phyloP scores from a whole-genome alignment of 2,113 vertebrate genomes.

The Genyomyrus donnyi region DNA sequence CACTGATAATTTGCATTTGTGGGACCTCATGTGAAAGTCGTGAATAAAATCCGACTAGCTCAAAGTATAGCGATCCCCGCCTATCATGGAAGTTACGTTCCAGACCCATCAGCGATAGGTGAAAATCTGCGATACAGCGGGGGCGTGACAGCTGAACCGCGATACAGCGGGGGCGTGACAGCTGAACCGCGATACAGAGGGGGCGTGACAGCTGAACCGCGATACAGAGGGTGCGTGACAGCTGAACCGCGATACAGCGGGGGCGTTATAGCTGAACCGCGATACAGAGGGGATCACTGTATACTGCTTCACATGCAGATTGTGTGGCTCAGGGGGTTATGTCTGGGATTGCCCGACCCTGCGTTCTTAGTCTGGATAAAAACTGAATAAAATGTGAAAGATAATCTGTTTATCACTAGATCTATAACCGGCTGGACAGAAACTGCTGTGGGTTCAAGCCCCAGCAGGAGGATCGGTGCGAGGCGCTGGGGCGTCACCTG shows the following conservation, averaged over 20 bases:
- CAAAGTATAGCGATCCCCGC: neutral
- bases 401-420: constrained; percentile 49
- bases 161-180: too few relatives aligned
- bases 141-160: too few relatives aligned
- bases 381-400: neutral
- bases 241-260: too few relatives aligned
- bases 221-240: too few relatives aligned
- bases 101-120: too few relatives aligned
- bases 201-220: too few relatives aligned
- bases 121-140: too few relatives aligned
- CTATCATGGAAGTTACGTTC: too few relatives aligned
- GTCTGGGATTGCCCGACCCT: neutral
- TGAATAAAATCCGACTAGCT: neutral
- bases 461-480: constrained; percentile 74
- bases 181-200: too few relatives aligned
- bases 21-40: neutral
- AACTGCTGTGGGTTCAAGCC: constrained; percentile 93
- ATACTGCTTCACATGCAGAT: neutral
- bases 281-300: neutral
- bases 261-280: too few relatives aligned
- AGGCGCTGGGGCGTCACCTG: constrained; percentile 52
- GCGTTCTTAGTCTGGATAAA: neutral
- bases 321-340: neutral
- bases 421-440: constrained; percentile 82
- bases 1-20: neutral